Evolutionary conservation across 2,888 invertebrate genomes (phyloP), one percentile per base, ranked within the genome.

Genomic region (Micoletzkya japonica): DNA sequence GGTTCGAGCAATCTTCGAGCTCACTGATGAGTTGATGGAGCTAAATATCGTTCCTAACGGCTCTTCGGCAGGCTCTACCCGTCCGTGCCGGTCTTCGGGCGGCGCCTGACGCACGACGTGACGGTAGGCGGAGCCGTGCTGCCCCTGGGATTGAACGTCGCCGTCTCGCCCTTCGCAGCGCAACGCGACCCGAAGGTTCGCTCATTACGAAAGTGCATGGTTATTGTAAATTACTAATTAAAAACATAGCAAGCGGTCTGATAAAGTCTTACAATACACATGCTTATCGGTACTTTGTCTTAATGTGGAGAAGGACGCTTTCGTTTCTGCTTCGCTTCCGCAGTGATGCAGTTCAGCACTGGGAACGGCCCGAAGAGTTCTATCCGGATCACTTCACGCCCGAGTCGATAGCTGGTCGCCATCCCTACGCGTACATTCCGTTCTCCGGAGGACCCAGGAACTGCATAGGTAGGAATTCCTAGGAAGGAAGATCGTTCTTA

Each of bases 391-490:
- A 87, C 61, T 87, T 87, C 73, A 69, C 80, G 20, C 79, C 84
- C 17, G 86, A 87, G 57, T 39, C 61, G 10, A n/a, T 17, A 4
- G 63, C 73, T 4, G 79, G 81, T 30, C 78, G 87, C 49, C 87
- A 87, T 75, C 86, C 88, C 0, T 88, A 81, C 79, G 82, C 86
- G n/a, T 88, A 85, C 77, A 82, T 88, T 30, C 88, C 88, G 2
- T 88, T 88, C 80, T 87, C 87, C 30, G 88, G 88, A 39, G 88
- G 88, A 14, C 82, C 85, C 0, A 81, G 88, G 26, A 88, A 88
- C 77, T 88, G 88, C 74, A 87, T 88, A 39, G 88, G 81, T 77
- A 34, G 39, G 7, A 39, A 1, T 34, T 2, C 34, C 14, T 32
- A 2, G 32, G 24, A 20, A 44, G 44, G 20, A 44, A 44, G n/a